A percentile compares a stretch with the other conserved stretches of the same genome.
phyloP scores from a whole-genome alignment of 2,797 vertebrate species.

The Tamandua tetradactyla region DNA sequence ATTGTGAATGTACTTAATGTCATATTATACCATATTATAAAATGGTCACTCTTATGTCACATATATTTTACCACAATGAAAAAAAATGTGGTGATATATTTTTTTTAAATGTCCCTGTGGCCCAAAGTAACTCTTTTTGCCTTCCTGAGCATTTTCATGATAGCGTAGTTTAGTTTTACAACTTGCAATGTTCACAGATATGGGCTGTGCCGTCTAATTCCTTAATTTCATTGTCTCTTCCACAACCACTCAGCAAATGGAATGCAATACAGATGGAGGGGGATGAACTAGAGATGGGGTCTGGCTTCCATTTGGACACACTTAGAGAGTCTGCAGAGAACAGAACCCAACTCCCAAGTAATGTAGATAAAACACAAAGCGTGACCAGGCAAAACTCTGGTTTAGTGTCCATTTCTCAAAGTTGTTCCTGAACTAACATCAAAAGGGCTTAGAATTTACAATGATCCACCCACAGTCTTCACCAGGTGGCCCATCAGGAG shows the following conservation, averaged over 20 bases:
- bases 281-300: not conserved
- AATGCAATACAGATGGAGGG: not conserved
- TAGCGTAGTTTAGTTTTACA: not conserved
- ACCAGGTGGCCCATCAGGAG: not conserved
- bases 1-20: too few species aligned
- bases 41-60: too few species aligned
- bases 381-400: not conserved
- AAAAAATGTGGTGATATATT: too few species aligned
- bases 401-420: not conserved
- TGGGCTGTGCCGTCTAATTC: not conserved
- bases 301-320: not conserved
- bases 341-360: not conserved
- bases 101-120: too few species aligned
- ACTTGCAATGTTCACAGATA: not conserved
- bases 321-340: not conserved
- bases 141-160: not conserved
- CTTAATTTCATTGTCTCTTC: not conserved
- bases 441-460: not conserved
- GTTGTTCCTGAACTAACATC: not conserved
- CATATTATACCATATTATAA: too few species aligned
- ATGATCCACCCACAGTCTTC: fast-evolving
- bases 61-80: too few species aligned
- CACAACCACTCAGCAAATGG: not conserved
- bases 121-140: not conserved
- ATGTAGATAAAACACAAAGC: fast-evolving